Conservation (phyloP, 2,888 invertebrate species). For the Trissoscelio sp. region DNA sequence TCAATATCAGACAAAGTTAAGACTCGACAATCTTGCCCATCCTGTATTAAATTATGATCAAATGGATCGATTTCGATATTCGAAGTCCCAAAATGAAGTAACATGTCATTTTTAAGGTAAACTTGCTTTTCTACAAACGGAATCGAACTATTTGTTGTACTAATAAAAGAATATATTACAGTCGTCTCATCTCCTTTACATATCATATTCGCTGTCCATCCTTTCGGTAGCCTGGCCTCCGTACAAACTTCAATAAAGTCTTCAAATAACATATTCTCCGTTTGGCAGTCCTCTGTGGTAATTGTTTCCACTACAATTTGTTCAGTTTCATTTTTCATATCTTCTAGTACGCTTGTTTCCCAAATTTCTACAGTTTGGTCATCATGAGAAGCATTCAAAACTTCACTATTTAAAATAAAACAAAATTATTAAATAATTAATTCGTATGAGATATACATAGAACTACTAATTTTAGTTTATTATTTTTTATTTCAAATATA, state of each 20-base stretch:
- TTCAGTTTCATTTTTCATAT: slow-evolving; percentile 17
- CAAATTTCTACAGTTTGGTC: slow-evolving; percentile 59
- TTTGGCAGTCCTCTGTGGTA: slow-evolving; percentile 33
- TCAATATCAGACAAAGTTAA: slow-evolving; percentile 77
- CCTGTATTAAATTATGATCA: slow-evolving; percentile 76
- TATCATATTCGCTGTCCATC: slow-evolving; percentile 79
- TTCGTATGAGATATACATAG: too few species aligned
- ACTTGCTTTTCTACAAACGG: slow-evolving; percentile 80
- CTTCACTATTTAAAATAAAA: slow-evolving; percentile 21
- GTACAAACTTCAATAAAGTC: slow-evolving; percentile 80
- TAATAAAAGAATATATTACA: slow-evolving; percentile 78
- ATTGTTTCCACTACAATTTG: slow-evolving; percentile 35
- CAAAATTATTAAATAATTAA: too few species aligned
- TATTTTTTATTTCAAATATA: too few species aligned
- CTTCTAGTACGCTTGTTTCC: slow-evolving; percentile 32
- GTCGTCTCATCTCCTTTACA: slow-evolving; percentile 78
- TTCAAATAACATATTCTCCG: slow-evolving; percentile 77
- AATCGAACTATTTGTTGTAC: slow-evolving; percentile 75
- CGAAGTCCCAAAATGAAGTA: slow-evolving; percentile 75
- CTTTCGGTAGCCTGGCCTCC: slow-evolving; percentile 77
- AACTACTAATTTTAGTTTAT: too few species aligned
- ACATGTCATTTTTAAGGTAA: slow-evolving; percentile 79
- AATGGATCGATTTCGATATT: slow-evolving; percentile 77
- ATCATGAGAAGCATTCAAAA: slow-evolving; percentile 42
- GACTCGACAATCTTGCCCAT: slow-evolving; percentile 74